Evolutionary conservation across 2,113 vertebrate genomes (phyloP).

Genomic region (Telmatochromis brichardi): DNA sequence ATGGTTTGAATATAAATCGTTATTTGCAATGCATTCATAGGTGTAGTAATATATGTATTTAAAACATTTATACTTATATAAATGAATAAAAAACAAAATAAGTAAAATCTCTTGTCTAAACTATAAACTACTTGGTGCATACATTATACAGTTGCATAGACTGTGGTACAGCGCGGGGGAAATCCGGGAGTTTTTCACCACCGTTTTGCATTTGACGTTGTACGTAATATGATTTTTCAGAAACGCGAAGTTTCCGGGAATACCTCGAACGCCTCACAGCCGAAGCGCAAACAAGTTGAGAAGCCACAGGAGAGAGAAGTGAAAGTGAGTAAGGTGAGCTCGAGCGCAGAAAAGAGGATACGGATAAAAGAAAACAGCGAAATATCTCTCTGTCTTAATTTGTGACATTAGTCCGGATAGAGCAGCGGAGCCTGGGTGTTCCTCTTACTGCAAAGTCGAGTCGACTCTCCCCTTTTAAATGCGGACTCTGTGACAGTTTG

Average conservation of each 20-base stretch:
- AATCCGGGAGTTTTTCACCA: background rate
- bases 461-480: conserved; percentile 3
- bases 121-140: background rate
- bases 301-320: background rate
- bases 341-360: background rate
- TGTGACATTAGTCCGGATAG: background rate
- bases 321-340: background rate
- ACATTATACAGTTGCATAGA: background rate
- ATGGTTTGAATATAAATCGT: background rate
- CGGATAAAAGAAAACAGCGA: background rate
- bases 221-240: background rate
- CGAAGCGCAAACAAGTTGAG: background rate
- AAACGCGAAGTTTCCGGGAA: background rate
- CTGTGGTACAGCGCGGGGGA: background rate
- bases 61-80: background rate
- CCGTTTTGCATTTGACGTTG: background rate
- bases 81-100: background rate
- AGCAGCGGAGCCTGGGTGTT: background rate
- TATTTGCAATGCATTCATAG: background rate
- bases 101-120: background rate
- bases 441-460: background rate
- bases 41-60: background rate
- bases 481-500: conserved; percentile 22
- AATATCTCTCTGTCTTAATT: background rate
- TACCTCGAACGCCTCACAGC: background rate